A percentile compares a stretch with the other conserved stretches of the same genome.
Conservation (phyloP, 2,888 invertebrate genomes). For the Sympetrum striolatum region DNA sequence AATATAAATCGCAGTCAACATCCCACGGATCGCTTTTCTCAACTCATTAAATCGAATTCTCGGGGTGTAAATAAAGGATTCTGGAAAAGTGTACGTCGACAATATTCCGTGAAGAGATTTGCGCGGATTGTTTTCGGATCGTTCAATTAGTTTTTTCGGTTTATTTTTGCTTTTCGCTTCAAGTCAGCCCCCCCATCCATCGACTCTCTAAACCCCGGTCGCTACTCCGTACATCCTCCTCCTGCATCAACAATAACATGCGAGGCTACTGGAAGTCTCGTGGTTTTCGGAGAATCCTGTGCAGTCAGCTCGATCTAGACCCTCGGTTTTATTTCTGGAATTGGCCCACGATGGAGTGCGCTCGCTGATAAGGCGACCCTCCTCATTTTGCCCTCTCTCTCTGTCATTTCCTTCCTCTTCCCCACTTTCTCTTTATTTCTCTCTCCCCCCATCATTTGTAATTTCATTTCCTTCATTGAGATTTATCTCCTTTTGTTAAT, state of each 20-base stretch:
- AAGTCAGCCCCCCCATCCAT: neutral
- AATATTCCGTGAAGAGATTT: too few relatives aligned
- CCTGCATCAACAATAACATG: constrained; percentile 1
- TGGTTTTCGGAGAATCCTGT: constrained; percentile 5
- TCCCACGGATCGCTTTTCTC: too few relatives aligned
- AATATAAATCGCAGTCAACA: too few relatives aligned
- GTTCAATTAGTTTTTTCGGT: neutral
- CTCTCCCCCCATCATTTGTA: too few relatives aligned
- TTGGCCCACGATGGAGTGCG: constrained; percentile 27
- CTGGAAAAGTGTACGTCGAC: too few relatives aligned
- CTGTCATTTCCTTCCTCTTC: neutral
- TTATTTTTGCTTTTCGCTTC: neutral
- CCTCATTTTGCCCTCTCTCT: neutral
- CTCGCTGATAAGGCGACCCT: constrained; percentile 3
- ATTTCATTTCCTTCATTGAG: too few relatives aligned
- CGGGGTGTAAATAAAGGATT: too few relatives aligned
- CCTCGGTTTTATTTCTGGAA: constrained; percentile 18
- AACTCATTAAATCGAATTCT: too few relatives aligned
- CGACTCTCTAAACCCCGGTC: neutral
- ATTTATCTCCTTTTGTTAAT: too few relatives aligned
- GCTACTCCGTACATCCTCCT: neutral
- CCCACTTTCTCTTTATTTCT: neutral
- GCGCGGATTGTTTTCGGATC: too few relatives aligned
- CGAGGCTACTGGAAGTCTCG: neutral
- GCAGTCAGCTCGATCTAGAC: constrained; percentile 12